Evolutionary conservation across 2,113 vertebrate species (phyloP).

Genomic region (Acanthisitta chloris): DNA sequence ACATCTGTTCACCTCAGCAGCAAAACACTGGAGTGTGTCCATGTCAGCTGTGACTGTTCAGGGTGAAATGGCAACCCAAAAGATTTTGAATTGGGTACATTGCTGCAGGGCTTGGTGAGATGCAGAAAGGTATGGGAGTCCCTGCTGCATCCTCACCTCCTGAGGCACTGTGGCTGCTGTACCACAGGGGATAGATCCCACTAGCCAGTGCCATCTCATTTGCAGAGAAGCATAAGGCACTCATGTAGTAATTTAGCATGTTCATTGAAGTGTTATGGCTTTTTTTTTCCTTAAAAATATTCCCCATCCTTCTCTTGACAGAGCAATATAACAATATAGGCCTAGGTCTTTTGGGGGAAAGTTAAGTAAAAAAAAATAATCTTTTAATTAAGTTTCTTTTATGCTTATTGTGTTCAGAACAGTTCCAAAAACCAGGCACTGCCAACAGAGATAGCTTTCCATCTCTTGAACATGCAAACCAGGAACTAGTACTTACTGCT

Average conservation of each 20-base stretch:
- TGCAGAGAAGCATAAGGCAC: neutral
- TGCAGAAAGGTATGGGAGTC: neutral
- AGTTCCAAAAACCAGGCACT: neutral
- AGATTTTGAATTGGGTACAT: neutral
- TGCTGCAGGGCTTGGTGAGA: neutral
- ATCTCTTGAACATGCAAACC: neutral
- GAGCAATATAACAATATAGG: neutral
- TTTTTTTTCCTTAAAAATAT: neutral
- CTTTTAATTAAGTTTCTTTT: neutral
- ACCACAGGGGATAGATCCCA: neutral
- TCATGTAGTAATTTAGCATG: neutral
- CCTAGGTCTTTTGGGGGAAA: neutral
- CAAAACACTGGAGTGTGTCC: neutral
- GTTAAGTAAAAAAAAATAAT: neutral
- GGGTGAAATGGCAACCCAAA: neutral
- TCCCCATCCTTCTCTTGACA: neutral
- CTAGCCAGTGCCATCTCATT: neutral
- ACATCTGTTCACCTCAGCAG: neutral
- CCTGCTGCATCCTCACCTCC: neutral
- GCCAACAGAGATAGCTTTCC: neutral
- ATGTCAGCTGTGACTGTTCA: rapidly evolving
- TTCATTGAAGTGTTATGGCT: neutral
- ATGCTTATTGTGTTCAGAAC: neutral
- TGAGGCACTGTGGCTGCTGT: rapidly evolving
- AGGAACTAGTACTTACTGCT: neutral